Evolutionary conservation across 2,113 vertebrate species (phyloP).

Genomic region (Xiphophorus hellerii): DNA sequence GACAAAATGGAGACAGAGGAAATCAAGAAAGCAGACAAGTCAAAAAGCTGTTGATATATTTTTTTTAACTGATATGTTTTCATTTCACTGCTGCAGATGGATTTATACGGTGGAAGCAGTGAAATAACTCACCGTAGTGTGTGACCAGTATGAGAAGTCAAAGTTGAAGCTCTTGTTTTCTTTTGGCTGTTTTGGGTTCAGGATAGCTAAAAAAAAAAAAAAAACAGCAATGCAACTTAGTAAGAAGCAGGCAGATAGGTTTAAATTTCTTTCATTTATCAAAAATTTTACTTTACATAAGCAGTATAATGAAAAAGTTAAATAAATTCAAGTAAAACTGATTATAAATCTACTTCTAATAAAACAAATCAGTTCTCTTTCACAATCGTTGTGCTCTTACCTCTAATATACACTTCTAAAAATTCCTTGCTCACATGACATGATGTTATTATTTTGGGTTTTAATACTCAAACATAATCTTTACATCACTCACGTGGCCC

Average conservation of each 20-base stretch:
- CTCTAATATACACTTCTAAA: background rate
- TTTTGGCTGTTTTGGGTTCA: constrained; percentile 98
- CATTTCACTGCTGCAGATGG: background rate
- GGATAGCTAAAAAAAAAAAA: constrained; percentile 82
- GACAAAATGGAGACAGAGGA: background rate
- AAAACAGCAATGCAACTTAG: constrained; percentile 42
- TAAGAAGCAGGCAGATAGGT: background rate
- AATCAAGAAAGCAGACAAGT: background rate
- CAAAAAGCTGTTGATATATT: background rate
- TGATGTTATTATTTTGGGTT: background rate
- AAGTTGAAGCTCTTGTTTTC: constrained; percentile 99
- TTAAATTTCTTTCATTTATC: background rate
- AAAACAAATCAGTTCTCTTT: background rate
- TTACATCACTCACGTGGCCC: background rate
- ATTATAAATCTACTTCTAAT: background rate
- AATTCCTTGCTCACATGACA: background rate
- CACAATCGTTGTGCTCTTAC: background rate
- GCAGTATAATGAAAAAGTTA: background rate
- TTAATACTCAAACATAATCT: too few relatives aligned
- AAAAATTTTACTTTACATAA: background rate
- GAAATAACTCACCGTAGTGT: constrained; percentile 90
- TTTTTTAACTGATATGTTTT: background rate
- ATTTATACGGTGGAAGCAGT: background rate
- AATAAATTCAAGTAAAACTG: background rate
- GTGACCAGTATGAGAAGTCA: constrained; percentile 99